phyloP scores from a whole-genome alignment of 2,797 vertebrate genomes.

The Chrosomus eos region DNA sequence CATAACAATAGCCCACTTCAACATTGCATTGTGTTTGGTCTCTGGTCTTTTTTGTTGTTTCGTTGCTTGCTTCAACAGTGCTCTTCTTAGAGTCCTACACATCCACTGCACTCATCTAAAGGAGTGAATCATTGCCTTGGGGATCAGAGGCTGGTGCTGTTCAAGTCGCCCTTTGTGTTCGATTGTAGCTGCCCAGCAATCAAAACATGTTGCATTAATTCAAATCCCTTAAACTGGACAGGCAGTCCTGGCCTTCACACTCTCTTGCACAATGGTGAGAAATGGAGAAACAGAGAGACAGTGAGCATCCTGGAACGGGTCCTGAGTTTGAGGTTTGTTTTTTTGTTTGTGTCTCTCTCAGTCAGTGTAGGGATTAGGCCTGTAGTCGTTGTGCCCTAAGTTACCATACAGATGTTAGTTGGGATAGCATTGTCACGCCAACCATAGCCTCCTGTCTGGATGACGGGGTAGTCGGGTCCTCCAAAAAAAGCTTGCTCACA shows the following conservation, averaged over 20 bases:
- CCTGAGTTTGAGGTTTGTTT: slow-evolving; percentile 31
- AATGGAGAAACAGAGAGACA: slow-evolving; percentile 22
- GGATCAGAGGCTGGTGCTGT: slow-evolving; percentile 33
- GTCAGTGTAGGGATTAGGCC: slow-evolving; percentile 74
- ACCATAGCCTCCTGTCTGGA: slow-evolving; percentile 65
- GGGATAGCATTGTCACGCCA: slow-evolving; percentile 77
- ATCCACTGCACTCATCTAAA: slow-evolving; percentile 40
- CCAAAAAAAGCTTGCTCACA: slow-evolving; percentile 62
- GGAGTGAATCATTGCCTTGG: slow-evolving; percentile 24
- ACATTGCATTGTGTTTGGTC: neutral
- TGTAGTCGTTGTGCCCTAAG: slow-evolving; percentile 72
- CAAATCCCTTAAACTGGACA: slow-evolving; percentile 81
- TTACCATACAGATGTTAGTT: slow-evolving; percentile 77
- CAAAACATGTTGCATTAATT: slow-evolving; percentile 69
- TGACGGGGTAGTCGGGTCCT: slow-evolving; percentile 66
- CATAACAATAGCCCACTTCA: neutral
- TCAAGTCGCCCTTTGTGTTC: slow-evolving; percentile 40
- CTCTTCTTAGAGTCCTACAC: slow-evolving; percentile 22
- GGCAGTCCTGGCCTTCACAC: slow-evolving; percentile 74
- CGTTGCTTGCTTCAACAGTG: slow-evolving; percentile 34
- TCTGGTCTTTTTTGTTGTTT: slow-evolving; percentile 27
- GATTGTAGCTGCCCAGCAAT: slow-evolving; percentile 30
- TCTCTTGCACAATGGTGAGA: slow-evolving; percentile 68
- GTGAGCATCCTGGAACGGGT: slow-evolving; percentile 62
- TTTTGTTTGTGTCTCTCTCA: slow-evolving; percentile 10